Conservation (phyloP, 2,797 vertebrate genomes). For the Xiphorhynchus erythropygius region DNA sequence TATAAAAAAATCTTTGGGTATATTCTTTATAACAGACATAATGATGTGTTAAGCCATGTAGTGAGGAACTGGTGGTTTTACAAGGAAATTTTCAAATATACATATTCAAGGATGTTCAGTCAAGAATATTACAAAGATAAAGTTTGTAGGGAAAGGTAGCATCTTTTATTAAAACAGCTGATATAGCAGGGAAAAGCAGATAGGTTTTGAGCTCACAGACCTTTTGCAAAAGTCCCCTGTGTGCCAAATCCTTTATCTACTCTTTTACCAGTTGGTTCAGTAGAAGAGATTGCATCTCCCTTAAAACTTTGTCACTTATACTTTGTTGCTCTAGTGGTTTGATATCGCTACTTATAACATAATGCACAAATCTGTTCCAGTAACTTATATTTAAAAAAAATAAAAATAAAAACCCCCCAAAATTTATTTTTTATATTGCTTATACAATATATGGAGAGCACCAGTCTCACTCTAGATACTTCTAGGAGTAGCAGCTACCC, state of each 20-base stretch:
- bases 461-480: neutral
- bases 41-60: accelerated
- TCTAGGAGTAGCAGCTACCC: neutral
- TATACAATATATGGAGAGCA: neutral
- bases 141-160: neutral
- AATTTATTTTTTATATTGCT: neutral
- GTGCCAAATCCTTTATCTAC: neutral
- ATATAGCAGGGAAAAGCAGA: neutral
- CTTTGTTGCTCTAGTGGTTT: neutral
- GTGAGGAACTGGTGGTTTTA: neutral
- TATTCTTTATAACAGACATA: neutral
- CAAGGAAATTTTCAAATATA: neutral
- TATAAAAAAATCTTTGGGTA: neutral
- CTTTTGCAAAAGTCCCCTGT: neutral
- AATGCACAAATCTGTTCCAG: neutral
- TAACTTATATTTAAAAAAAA: neutral
- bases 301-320: neutral
- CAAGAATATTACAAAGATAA: neutral
- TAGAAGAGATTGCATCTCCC: neutral
- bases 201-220: neutral
- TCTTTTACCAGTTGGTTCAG: neutral
- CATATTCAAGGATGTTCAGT: neutral
- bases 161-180: neutral
- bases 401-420: neutral
- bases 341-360: neutral